Evolutionary conservation across 2,888 invertebrate species (phyloP).

Genomic region (Parnassius mnemosyne): DNA sequence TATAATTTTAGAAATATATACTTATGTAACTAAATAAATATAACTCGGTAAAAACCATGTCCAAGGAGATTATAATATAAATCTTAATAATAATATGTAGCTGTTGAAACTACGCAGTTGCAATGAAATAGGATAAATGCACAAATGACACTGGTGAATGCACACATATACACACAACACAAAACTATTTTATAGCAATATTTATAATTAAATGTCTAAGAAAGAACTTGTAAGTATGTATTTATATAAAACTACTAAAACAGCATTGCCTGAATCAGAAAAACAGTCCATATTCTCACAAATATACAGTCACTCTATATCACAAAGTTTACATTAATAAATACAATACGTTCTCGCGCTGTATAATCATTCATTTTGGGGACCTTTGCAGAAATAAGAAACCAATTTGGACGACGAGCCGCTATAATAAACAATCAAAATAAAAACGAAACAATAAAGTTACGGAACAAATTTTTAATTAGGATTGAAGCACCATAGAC

Average conservation of each 20-base stretch:
- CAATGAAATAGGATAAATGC: constrained; percentile 12
- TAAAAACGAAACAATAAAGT: constrained; percentile 12
- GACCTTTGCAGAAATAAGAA: constrained; percentile 17
- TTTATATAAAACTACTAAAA: not conserved
- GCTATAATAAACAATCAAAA: constrained; percentile 6
- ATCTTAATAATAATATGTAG: constrained; percentile 12
- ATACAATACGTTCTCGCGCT: constrained; percentile 47
- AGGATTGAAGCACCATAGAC: constrained; percentile 20
- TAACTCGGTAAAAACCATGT: too few species aligned
- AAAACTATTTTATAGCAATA: too few species aligned
- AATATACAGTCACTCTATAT: constrained; percentile 65
- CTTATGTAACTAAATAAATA: too few species aligned
- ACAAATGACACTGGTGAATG: not conserved
- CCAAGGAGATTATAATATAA: not conserved
- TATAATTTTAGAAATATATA: too few species aligned
- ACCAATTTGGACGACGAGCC: constrained; percentile 8
- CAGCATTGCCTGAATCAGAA: constrained; percentile 21
- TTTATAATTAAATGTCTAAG: too few species aligned
- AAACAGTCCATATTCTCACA: constrained; percentile 44
- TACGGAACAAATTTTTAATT: not conserved
- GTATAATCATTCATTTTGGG: constrained; percentile 18
- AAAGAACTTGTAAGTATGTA: too few species aligned
- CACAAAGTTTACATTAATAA: constrained; percentile 65
- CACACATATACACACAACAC: too few species aligned
- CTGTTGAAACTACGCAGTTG: constrained; percentile 1